Conservation (phyloP, 2,113 vertebrate genomes). For the Prionailurus viverrinus region DNA sequence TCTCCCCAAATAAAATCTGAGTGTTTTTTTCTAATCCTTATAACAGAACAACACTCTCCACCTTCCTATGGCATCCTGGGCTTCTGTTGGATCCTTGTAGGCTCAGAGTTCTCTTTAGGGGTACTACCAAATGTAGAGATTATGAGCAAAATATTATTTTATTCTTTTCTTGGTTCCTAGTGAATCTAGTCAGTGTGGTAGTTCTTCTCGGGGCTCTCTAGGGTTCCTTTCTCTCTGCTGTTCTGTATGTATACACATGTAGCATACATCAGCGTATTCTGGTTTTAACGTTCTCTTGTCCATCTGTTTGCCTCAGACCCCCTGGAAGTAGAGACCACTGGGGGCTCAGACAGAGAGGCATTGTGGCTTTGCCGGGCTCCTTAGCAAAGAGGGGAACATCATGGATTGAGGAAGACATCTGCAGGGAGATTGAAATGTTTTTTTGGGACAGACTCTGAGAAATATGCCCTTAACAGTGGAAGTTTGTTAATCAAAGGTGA, state of each 20-base stretch:
- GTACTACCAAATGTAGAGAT: neutral
- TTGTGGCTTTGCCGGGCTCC: neutral
- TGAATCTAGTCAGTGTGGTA: neutral
- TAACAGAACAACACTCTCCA: neutral
- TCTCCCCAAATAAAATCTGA: neutral
- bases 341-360: neutral
- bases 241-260: fast-evolving
- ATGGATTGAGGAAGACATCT: neutral
- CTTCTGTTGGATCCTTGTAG: neutral
- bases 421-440: neutral
- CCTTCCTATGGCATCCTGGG: neutral
- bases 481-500: conserved; percentile 46
- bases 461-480: neutral
- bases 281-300: neutral
- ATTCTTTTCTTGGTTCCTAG: neutral
- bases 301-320: neutral
- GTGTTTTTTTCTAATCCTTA: neutral
- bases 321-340: neutral
- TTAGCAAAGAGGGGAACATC: neutral
- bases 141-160: neutral
- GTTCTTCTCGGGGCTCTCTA: neutral
- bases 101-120: neutral
- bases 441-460: neutral
- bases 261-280: neutral
- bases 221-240: neutral